A percentile compares a stretch with the other conserved stretches of the same genome.
Conservation (phyloP, 2,113 vertebrate species). For the Megatriorchis doriae region DNA sequence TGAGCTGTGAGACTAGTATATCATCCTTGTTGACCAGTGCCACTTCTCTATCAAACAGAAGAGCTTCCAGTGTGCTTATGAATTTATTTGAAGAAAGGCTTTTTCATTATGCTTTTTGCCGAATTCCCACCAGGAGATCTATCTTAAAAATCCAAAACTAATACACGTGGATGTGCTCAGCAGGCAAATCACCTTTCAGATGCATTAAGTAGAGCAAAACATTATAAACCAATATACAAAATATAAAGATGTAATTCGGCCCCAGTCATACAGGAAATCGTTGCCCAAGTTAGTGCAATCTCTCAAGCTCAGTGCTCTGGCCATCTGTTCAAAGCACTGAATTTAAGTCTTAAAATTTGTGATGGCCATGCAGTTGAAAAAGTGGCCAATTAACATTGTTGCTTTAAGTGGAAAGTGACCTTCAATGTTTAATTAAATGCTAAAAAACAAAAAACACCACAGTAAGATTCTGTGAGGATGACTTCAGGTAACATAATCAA, state of each 20-base stretch:
- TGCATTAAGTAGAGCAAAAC: neutral
- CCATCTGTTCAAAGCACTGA: neutral
- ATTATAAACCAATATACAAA: neutral
- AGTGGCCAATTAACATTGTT: neutral
- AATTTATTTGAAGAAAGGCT: neutral
- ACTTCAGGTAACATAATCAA: neutral
- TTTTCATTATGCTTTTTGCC: neutral
- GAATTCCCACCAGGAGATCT: neutral
- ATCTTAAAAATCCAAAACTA: neutral
- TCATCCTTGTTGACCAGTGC: neutral
- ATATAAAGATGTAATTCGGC: neutral
- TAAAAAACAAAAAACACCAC: neutral
- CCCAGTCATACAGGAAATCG: neutral
- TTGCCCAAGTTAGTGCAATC: neutral
- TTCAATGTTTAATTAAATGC: neutral
- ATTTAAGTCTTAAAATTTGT: neutral
- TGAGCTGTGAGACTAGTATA: neutral
- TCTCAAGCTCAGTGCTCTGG: neutral
- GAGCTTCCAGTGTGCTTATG: neutral
- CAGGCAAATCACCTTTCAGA: neutral
- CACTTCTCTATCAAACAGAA: neutral
- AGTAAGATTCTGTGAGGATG: neutral
- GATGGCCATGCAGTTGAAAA: neutral
- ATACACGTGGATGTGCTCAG: neutral
- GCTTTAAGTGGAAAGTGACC: neutral